Evolutionary conservation across 2,113 vertebrate genomes (phyloP).

Genomic region (Protomyctophum bolini): DNA sequence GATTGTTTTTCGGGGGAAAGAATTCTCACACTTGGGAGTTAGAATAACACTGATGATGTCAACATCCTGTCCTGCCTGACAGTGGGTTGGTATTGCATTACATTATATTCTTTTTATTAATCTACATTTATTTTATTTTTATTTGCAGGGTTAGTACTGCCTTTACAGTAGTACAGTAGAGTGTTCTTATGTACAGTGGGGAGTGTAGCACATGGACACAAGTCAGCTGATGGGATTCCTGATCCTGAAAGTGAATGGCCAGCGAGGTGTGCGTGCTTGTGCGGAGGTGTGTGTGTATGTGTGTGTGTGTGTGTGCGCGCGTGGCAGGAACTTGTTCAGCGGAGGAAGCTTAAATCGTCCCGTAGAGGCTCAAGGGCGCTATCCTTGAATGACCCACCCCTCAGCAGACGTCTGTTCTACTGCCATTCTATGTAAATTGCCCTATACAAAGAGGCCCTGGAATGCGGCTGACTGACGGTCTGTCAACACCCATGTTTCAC

Average conservation of each 20-base stretch:
- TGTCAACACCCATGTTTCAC: conserved; percentile 1
- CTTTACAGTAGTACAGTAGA: too few species aligned
- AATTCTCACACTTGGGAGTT: too few species aligned
- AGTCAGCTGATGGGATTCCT: conserved; percentile 55
- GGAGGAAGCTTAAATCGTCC: conserved; percentile 45
- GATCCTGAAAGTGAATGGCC: conserved; percentile 29
- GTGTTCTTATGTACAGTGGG: conserved; percentile 21
- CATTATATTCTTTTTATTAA: too few species aligned
- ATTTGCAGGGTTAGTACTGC: too few species aligned
- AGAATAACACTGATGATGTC: too few species aligned
- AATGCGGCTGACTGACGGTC: conserved; percentile 20
- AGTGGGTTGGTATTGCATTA: too few species aligned
- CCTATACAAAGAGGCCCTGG: conserved; percentile 33
- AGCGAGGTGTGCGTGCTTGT: conserved; percentile 37
- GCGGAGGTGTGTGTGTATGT: not conserved
- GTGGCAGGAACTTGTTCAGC: conserved; percentile 41
- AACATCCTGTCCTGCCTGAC: too few species aligned
- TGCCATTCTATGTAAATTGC: conserved; percentile 57
- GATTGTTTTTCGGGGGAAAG: too few species aligned
- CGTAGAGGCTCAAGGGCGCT: conserved; percentile 37
- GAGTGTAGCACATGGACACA: conserved; percentile 9
- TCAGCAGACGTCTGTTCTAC: conserved; percentile 34
- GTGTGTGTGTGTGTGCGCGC: conserved; percentile 6
- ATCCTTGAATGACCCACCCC: conserved; percentile 52
- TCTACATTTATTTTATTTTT: too few species aligned